Percentiles rank a stretch among this genome's conserved stretches.
Evolutionary conservation across 2,888 invertebrate genomes (phyloP).

Genomic region (Eutolmus rufibarbis): DNA sequence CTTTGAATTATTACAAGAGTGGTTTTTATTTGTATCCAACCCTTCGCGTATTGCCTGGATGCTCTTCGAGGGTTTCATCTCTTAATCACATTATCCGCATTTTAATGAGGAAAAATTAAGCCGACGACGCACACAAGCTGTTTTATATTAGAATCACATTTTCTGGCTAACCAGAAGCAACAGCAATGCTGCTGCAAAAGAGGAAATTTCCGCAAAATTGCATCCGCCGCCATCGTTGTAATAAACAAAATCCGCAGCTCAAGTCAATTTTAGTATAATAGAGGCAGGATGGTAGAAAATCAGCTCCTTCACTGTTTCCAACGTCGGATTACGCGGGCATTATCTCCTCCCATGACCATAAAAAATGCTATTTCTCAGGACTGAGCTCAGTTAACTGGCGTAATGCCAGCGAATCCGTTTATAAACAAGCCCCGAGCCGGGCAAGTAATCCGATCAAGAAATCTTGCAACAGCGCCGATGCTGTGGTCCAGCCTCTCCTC

Average conservation of each 20-base stretch:
- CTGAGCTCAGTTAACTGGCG: background rate
- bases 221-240: background rate
- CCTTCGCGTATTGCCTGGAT: background rate
- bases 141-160: background rate
- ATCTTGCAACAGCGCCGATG: background rate
- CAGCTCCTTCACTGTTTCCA: conserved; percentile 12
- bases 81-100: background rate
- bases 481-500: background rate
- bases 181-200: background rate
- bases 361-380: conserved; percentile 9
- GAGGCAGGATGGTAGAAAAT: conserved; percentile 4
- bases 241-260: conserved; percentile 6
- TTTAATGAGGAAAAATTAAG: background rate
- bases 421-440: background rate
- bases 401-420: conserved; percentile 11
- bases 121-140: background rate
- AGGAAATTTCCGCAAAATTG: background rate
- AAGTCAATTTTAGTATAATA: conserved; percentile 24
- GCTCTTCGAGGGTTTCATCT: background rate
- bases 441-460: conserved; percentile 7
- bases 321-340: background rate
- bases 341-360: conserved; percentile 1
- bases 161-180: background rate
- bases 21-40: background rate
- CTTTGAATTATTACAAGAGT: background rate